phyloP scores from a whole-genome alignment of 2,113 vertebrate genomes.

The Alethe diademata region DNA sequence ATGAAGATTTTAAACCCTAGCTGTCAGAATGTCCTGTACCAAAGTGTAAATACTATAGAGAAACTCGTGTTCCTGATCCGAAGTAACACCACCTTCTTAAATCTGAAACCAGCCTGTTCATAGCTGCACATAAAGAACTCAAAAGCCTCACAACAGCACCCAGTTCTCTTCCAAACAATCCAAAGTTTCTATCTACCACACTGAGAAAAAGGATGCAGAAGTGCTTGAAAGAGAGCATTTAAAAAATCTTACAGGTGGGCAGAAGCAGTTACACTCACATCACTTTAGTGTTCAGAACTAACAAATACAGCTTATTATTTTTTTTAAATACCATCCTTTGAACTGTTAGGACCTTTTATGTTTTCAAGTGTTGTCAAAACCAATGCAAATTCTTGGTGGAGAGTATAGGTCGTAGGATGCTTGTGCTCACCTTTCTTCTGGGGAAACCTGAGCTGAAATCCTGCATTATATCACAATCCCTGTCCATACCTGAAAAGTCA shows the following conservation, averaged over 20 bases:
- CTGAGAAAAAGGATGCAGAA: not conserved
- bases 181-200: not conserved
- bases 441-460: not conserved
- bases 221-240: not conserved
- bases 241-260: not conserved
- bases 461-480: not conserved
- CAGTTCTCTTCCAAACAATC: not conserved
- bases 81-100: not conserved
- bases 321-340: not conserved
- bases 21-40: not conserved
- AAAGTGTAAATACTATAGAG: not conserved
- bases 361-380: not conserved
- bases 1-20: slow-evolving; percentile 16
- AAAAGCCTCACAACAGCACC: not conserved
- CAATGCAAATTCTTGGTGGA: not conserved
- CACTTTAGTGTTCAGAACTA: not conserved
- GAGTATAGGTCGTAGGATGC: not conserved
- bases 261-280: not conserved
- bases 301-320: not conserved
- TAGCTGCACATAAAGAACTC: not conserved
- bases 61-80: not conserved
- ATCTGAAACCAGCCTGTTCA: not conserved
- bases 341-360: not conserved
- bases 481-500: not conserved
- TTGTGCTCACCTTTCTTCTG: not conserved